Evolutionary conservation across 2,888 invertebrate species (phyloP).

Genomic region (Oeneis ivallda): DNA sequence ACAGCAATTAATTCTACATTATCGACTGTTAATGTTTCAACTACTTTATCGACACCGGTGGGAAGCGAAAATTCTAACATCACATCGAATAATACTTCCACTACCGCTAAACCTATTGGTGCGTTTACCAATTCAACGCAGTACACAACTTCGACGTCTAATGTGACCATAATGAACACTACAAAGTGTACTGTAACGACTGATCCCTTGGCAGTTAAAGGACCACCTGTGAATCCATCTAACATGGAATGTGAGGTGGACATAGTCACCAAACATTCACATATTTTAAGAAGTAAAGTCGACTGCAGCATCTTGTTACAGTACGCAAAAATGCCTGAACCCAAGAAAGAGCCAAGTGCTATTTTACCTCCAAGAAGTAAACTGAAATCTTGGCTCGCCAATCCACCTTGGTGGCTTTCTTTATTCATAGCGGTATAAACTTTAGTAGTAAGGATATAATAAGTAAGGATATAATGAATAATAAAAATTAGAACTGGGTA

Average conservation of each 20-base stretch:
- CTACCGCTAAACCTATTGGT: conserved; percentile 8
- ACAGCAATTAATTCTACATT: background rate
- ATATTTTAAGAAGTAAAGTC: conserved; percentile 51
- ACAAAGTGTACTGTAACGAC: conserved; percentile 50
- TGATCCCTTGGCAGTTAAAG: conserved; percentile 62
- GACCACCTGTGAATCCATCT: conserved; percentile 52
- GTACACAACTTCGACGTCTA: conserved; percentile 12
- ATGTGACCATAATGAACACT: conserved; percentile 38
- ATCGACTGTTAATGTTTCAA: conserved; percentile 2
- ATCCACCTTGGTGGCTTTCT: conserved; percentile 75
- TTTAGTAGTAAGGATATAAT: background rate
- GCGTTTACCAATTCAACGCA: conserved; percentile 10
- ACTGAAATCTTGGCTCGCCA: conserved; percentile 62
- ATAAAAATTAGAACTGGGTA: background rate
- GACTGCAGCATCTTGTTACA: conserved; percentile 60
- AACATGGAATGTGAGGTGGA: conserved; percentile 64
- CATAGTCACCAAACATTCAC: conserved; percentile 54
- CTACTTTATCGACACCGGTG: background rate
- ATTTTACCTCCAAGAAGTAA: conserved; percentile 58
- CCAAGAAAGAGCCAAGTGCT: conserved; percentile 47
- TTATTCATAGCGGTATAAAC: conserved; percentile 62
- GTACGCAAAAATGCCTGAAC: conserved; percentile 64
- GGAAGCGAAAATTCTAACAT: background rate
- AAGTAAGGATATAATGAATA: background rate
- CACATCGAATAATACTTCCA: conserved; percentile 1